phyloP scores from a whole-genome alignment of 2,797 vertebrate species.

The Argyrosomus regius region DNA sequence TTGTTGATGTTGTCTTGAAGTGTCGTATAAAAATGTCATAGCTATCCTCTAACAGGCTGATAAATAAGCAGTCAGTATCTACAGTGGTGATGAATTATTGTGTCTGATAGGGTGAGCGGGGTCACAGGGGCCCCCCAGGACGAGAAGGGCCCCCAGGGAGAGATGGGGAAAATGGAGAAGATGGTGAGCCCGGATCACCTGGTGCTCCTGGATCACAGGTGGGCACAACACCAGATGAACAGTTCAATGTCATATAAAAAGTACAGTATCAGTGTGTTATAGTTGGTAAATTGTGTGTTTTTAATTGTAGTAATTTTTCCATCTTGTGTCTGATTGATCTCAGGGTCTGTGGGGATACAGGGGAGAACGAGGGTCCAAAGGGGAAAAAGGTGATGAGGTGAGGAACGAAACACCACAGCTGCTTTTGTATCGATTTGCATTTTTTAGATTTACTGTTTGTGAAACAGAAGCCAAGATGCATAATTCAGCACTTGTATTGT shows the following conservation, averaged over 20 bases:
- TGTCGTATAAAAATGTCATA: neutral
- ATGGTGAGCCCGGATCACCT: conserved; percentile 84
- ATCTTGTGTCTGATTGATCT: conserved; percentile 11
- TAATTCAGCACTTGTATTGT: neutral
- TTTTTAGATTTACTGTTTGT: conserved; percentile 27
- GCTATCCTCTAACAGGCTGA: neutral
- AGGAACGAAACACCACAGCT: conserved; percentile 53
- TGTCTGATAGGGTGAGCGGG: conserved; percentile 84
- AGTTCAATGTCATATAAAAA: neutral
- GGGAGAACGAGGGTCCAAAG: conserved; percentile 87
- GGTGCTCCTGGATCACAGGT: conserved; percentile 88
- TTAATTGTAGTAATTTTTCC: neutral
- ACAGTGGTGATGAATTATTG: conserved; percentile 11
- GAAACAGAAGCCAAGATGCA: neutral
- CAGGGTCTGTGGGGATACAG: conserved; percentile 91
- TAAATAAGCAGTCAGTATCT: neutral
- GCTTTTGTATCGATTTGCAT: conserved; percentile 1
- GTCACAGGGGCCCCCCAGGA: conserved; percentile 85
- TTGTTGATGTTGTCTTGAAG: neutral
- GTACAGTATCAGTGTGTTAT: neutral
- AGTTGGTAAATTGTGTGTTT: neutral
- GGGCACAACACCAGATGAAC: conserved; percentile 9
- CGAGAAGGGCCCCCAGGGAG: conserved; percentile 82
- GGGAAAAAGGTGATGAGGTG: conserved; percentile 93
- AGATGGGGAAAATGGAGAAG: conserved; percentile 86